phyloP scores from a whole-genome alignment of 2,113 vertebrate species.

The Ptilorrhoa leucosticta region DNA sequence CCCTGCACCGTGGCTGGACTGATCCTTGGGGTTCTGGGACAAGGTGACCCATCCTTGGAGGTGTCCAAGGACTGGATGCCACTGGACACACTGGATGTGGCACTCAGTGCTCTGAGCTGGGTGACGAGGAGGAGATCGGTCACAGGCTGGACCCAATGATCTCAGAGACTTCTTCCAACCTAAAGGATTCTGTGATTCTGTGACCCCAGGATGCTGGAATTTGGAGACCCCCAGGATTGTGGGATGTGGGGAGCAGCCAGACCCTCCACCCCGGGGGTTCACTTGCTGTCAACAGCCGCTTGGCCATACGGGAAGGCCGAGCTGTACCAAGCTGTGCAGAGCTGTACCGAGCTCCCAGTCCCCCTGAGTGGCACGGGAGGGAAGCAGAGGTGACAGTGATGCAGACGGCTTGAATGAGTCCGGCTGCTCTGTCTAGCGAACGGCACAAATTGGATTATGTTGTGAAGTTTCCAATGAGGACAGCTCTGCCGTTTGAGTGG shows the following conservation, averaged over 20 bases:
- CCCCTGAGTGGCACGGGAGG: background rate
- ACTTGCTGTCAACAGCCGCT: background rate
- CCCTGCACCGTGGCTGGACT: accelerated
- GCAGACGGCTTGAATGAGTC: background rate
- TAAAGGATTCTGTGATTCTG: background rate
- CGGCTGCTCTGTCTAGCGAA: background rate
- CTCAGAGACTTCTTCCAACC: background rate
- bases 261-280: accelerated
- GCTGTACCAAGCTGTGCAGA: background rate
- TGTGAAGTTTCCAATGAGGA: background rate
- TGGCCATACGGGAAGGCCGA: accelerated
- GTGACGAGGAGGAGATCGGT: accelerated
- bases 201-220: background rate
- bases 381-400: slow-evolving; percentile 12
- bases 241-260: background rate
- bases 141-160: accelerated
- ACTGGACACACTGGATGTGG: background rate
- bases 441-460: background rate
- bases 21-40: background rate
- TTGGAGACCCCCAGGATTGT: background rate
- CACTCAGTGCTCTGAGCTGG: background rate
- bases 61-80: background rate
- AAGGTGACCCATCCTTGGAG: too few species aligned
- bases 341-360: accelerated
- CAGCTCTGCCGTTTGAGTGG: slow-evolving; percentile 32